These are phyloP conservation scores for Dolomedes plantarius DNA, from an alignment of 2,888 invertebrate species.

Conservation along the genomic window DNA sequence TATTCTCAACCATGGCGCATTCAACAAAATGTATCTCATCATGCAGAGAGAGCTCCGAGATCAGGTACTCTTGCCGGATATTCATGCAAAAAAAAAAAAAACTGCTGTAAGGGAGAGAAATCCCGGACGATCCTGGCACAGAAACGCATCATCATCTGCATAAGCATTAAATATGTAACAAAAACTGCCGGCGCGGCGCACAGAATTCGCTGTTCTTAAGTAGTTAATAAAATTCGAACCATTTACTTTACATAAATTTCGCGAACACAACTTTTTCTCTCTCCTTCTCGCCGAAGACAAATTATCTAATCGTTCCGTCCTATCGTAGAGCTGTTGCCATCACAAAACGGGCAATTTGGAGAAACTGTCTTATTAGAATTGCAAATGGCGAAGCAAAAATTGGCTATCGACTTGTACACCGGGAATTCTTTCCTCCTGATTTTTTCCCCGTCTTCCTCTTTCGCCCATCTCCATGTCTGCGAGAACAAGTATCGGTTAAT, in stretches of 20 bases:
- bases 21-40: too few relatives aligned
- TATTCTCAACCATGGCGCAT: too few relatives aligned
- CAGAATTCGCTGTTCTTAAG: not conserved
- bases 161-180: not conserved
- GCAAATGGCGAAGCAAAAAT: not conserved
- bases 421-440: too few relatives aligned
- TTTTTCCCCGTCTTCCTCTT: too few relatives aligned
- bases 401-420: not conserved
- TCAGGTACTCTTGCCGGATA: too few relatives aligned
- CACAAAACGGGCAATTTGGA: not conserved
- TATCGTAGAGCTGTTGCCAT: not conserved
- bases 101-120: too few relatives aligned
- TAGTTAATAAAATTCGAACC: not conserved
- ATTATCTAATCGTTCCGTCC: not conserved
- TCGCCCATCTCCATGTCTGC: too few relatives aligned
- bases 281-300: not conserved
- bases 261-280: not conserved
- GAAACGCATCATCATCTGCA: not conserved
- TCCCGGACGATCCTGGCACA: too few relatives aligned
- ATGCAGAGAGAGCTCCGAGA: too few relatives aligned
- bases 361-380: not conserved
- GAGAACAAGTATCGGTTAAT: too few relatives aligned
- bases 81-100: too few relatives aligned
- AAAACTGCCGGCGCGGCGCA: not conserved
- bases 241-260: conserved; percentile 1